Percentiles rank a stretch among this genome's conserved stretches.
Evolutionary conservation across 2,113 vertebrate species (phyloP).

Genomic region (Andinoacara biseriatus): DNA sequence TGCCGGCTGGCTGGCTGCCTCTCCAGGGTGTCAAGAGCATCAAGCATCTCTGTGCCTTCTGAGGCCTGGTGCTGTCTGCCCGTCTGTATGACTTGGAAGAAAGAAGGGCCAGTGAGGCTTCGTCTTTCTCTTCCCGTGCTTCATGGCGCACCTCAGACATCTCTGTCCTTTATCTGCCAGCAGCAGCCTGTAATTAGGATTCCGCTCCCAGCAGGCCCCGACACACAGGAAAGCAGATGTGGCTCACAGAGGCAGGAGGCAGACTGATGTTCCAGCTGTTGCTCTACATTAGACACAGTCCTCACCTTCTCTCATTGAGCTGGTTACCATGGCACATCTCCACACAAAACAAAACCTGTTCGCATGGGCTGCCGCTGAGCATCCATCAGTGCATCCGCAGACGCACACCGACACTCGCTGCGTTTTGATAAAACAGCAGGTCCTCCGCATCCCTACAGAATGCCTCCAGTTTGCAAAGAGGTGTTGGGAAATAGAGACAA

Average conservation of each 20-base stretch:
- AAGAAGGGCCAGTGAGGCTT: constrained; percentile 31
- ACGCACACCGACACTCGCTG: not conserved
- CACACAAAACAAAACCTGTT: constrained; percentile 72
- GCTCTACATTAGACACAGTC: constrained; percentile 54
- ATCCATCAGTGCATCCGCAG: constrained; percentile 4
- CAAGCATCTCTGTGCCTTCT: constrained; percentile 14
- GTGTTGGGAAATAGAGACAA: constrained; percentile 26
- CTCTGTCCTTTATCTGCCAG: constrained; percentile 72
- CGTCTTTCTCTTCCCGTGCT: constrained; percentile 64
- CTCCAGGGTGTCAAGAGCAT: constrained; percentile 19
- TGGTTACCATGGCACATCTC: constrained; percentile 69
- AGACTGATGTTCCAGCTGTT: constrained; percentile 79
- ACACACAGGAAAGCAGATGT: constrained; percentile 80
- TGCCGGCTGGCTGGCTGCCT: constrained; percentile 31
- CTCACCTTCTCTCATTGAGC: constrained; percentile 56
- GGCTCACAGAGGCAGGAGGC: constrained; percentile 67
- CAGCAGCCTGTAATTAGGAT: constrained; percentile 81
- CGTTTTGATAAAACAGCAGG: constrained; percentile 18
- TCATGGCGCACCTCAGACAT: constrained; percentile 67
- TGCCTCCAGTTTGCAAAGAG: not conserved
- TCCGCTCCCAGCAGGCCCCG: constrained; percentile 74
- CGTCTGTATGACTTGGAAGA: constrained; percentile 7
- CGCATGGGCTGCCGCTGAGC: constrained; percentile 4
- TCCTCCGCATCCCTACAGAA: constrained; percentile 7
- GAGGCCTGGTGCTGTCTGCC: constrained; percentile 20